Base-by-base conservation (phyloP, 2,797 vertebrate genomes). In the Geotrypetes seraphini region DNA sequence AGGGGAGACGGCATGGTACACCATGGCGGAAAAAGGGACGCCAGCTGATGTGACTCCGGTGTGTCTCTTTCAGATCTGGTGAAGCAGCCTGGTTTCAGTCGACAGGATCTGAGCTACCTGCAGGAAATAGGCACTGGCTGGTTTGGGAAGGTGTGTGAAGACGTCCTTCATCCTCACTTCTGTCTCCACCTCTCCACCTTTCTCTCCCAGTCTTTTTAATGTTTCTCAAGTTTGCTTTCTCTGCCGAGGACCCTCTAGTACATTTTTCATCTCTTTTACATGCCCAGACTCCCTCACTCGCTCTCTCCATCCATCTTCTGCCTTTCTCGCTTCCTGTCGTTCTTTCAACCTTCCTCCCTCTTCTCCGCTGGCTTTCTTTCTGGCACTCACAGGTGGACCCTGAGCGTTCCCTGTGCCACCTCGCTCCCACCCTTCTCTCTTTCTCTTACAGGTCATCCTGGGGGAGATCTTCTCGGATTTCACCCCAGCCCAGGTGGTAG, bases 61-160 rank as follows among this genome's bases (percentile, higher is more conserved):
- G 16, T 15, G 22, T 19, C 3, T 39, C 10, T 24, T 7, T 37
- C 20, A 65, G 55, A 64, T 25, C 43, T 61, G 46, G 73, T 60
- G 33, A 74, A 65, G 20, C 69, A 68, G 3, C 45, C 87, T 51
- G 83, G 85, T 60, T 88, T 92, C 41, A 89, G 87, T 71, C 79
- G 91, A 28, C 89, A 91, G 51, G 73, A 88, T 20, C 81, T 92
- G 43, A 94, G 90, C 71, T 94, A 92, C 63, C 79, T 94, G 30
- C 91, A 94, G 53, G 91, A 94, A 68, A 94, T 94, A 25, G 91
- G 91, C 47, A 92, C 87, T 50, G 91, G 91, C 57, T 94, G 91
- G 91, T 94, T 94, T 53, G 91, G 91, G 56, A 94, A 92, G 83
- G 91, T 91, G 64, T 73, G 70, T 41, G 14, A 11, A 32, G 19